A percentile compares a stretch with the other conserved stretches of the same genome.
Conservation (phyloP, 2,888 invertebrate genomes). For the Sarcophaga caerulescens region DNA sequence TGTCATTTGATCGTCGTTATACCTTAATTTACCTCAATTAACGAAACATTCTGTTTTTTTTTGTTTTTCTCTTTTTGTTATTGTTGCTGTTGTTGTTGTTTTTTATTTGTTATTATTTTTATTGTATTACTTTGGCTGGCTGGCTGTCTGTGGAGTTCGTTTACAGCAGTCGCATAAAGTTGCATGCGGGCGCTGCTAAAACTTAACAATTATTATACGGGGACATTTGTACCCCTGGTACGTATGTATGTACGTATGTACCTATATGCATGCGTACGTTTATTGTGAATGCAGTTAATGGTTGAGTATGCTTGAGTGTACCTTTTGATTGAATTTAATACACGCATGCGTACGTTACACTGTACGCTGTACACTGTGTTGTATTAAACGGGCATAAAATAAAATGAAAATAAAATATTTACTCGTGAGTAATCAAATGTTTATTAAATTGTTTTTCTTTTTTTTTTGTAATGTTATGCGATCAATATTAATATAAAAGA, state of each 20-base stretch:
- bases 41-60: slow-evolving; percentile 60
- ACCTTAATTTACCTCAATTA: slow-evolving; percentile 81
- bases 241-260: not conserved
- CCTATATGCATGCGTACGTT: too few relatives aligned
- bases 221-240: slow-evolving; percentile 1
- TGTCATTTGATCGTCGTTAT: slow-evolving; percentile 75
- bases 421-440: not conserved
- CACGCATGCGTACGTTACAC: slow-evolving; percentile 57
- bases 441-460: not conserved
- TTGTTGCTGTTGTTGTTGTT: too few relatives aligned
- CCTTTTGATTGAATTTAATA: slow-evolving; percentile 60
- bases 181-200: slow-evolving; percentile 60
- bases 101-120: not conserved
- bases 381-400: not conserved
- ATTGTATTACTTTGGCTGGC: slow-evolving; percentile 17
- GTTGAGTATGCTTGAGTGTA: slow-evolving; percentile 2
- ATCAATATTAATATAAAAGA: not conserved
- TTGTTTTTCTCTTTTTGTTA: too few relatives aligned
- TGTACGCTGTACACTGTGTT: slow-evolving; percentile 34
- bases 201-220: too few relatives aligned
- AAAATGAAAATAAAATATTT: not conserved
- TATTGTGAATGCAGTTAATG: not conserved
- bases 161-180: slow-evolving; percentile 55
- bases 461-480: not conserved
- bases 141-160: slow-evolving; percentile 34